phyloP scores from a whole-genome alignment of 2,797 vertebrate species.

The Eulemur mongoz region DNA sequence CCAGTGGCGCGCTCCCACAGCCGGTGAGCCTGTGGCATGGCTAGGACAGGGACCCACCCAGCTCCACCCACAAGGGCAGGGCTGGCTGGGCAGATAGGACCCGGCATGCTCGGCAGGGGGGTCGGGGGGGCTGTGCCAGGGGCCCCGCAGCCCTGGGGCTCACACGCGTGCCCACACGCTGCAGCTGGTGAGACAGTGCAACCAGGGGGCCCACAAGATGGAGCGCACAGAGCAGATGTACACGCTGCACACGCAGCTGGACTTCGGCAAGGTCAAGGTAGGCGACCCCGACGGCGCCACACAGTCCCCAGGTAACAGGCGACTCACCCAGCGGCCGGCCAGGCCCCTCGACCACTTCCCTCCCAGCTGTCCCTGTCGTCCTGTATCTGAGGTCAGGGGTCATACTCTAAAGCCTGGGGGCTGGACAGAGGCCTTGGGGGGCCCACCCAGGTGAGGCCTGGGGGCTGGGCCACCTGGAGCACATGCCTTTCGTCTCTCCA shows the following conservation, averaged over 20 bases:
- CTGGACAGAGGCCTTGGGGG: neutral
- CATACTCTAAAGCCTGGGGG: fast-evolving
- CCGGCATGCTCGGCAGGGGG: neutral
- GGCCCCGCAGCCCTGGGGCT: fast-evolving
- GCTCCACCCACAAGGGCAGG: neutral
- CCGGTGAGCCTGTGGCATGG: neutral
- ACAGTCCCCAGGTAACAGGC: neutral
- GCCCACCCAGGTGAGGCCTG: neutral
- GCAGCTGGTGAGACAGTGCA: constrained; percentile 95
- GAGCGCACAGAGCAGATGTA: constrained; percentile 97
- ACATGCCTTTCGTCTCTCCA: neutral
- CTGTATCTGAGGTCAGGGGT: neutral
- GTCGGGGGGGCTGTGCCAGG: fast-evolving
- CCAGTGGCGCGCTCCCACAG: fast-evolving
- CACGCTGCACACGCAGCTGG: constrained; percentile 96
- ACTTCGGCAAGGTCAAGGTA: constrained; percentile 98
- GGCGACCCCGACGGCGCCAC: neutral
- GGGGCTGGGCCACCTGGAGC: neutral
- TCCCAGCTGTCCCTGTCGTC: fast-evolving
- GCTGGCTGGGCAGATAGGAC: neutral
- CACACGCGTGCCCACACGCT: neutral
- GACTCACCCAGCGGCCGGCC: neutral
- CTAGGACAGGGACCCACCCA: neutral
- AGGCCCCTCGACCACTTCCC: fast-evolving
- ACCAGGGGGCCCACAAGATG: constrained; percentile 95